Percentiles rank a stretch among this genome's conserved stretches.
Evolutionary conservation across 2,888 invertebrate species (phyloP).

Genomic region (Hirtodrosophila cameraria): DNA sequence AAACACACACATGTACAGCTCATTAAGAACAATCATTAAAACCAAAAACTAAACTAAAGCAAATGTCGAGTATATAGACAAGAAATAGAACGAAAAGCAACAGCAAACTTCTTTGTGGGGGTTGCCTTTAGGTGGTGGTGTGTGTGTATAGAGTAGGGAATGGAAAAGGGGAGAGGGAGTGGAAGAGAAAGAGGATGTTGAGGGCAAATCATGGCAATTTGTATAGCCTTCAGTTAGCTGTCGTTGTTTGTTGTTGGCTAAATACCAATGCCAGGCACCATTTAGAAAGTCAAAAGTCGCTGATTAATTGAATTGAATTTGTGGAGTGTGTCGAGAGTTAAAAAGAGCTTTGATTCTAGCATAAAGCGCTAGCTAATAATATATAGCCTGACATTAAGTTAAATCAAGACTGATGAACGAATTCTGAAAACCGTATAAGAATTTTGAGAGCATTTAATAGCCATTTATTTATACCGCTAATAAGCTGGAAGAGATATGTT

Average conservation of each 20-base stretch:
- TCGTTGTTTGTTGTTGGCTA: conserved; percentile 21
- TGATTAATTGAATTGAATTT: conserved; percentile 71
- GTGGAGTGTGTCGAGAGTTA: conserved; percentile 19
- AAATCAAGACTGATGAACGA: no score
- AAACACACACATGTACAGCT: conserved; percentile 18
- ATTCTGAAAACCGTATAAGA: no score
- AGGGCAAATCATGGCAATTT: conserved; percentile 25
- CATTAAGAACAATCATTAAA: conserved; percentile 36
- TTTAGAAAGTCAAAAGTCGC: conserved; percentile 41
- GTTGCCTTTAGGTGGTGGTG: no score
- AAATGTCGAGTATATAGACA: conserved; percentile 11
- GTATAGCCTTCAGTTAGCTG: conserved; percentile 39
- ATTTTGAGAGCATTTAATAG: no score
- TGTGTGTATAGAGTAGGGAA: background rate
- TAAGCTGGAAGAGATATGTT: no score
- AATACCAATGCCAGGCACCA: background rate
- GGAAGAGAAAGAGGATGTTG: background rate
- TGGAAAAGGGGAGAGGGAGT: background rate
- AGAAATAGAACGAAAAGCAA: background rate
- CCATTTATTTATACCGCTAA: no score
- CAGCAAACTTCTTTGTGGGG: background rate
- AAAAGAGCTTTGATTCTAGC: conserved; percentile 4
- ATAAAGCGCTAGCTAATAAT: conserved; percentile 22
- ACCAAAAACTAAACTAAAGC: conserved; percentile 34
- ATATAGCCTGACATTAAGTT: no score